These are phyloP conservation scores for Hofmannophila pseudospretella DNA, from an alignment of 2,888 invertebrate species.

Conservation along the genomic window DNA sequence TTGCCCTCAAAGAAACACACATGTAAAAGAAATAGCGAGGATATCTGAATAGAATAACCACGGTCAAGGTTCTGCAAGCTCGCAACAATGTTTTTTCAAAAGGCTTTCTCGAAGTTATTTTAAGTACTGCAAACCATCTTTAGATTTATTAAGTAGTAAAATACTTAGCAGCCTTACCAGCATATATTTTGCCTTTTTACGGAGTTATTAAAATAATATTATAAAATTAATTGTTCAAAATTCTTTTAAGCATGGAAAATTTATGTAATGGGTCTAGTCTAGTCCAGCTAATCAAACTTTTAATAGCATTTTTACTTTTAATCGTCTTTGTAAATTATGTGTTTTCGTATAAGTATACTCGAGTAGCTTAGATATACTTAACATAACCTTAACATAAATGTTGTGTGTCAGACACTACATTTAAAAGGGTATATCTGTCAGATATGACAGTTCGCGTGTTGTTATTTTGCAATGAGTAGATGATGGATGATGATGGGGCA, in stretches of 20 bases:
- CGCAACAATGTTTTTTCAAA: constrained; percentile 44
- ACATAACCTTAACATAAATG: not conserved
- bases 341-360: no score
- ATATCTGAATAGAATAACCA: constrained; percentile 55
- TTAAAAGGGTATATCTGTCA: constrained; percentile 13
- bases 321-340: no score
- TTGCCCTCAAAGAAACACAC: constrained; percentile 46
- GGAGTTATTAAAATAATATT: not conserved
- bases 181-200: no score
- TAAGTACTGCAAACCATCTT: constrained; percentile 22
- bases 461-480: constrained; percentile 16
- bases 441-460: constrained; percentile 6
- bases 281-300: no score
- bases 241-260: not conserved
- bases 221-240: not conserved
- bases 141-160: constrained; percentile 35
- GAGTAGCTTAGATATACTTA: no score
- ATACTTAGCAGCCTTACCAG: no score
- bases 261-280: not conserved
- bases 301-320: no score
- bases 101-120: constrained; percentile 28
- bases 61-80: constrained; percentile 41
- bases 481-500: constrained; percentile 27
- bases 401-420: constrained; percentile 5
- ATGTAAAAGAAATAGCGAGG: constrained; percentile 42